phyloP scores from a whole-genome alignment of 1,140 invertebrate genomes.

The Diorhabda elongata region DNA sequence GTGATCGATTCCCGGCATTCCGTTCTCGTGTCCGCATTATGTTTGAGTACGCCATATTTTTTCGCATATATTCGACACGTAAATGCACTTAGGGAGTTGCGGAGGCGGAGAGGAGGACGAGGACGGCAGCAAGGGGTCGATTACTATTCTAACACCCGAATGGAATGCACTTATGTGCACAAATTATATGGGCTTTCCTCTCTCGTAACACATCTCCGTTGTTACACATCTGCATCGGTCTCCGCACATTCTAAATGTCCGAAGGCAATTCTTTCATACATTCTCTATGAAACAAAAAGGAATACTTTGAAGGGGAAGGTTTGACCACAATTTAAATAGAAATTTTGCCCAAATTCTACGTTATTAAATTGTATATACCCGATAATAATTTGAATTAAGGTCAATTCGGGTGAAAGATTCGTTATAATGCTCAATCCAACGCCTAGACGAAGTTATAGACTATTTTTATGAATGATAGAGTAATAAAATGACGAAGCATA shows the following conservation, averaged over 20 bases:
- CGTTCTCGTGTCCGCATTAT: constrained; percentile 7
- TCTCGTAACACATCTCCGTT: not conserved
- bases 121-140: not conserved
- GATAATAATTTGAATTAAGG: too few species aligned
- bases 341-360: too few species aligned
- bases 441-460: too few species aligned
- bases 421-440: too few species aligned
- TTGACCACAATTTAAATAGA: too few species aligned
- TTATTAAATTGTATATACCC: too few species aligned
- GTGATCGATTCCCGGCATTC: constrained; percentile 12
- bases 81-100: constrained; percentile 11
- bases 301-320: too few species aligned
- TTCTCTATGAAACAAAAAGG: too few species aligned
- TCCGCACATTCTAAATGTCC: not conserved
- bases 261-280: too few species aligned
- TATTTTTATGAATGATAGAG: too few species aligned
- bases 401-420: too few species aligned
- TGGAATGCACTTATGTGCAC: constrained; percentile 13
- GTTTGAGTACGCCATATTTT: constrained; percentile 14
- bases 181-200: constrained; percentile 2
- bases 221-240: not conserved
- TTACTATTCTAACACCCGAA: not conserved
- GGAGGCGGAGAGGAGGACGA: not conserved
- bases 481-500: too few species aligned
- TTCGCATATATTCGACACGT: constrained; percentile 17